Conservation (phyloP, 2,113 vertebrate genomes). For the Lipotes vexillifer region DNA sequence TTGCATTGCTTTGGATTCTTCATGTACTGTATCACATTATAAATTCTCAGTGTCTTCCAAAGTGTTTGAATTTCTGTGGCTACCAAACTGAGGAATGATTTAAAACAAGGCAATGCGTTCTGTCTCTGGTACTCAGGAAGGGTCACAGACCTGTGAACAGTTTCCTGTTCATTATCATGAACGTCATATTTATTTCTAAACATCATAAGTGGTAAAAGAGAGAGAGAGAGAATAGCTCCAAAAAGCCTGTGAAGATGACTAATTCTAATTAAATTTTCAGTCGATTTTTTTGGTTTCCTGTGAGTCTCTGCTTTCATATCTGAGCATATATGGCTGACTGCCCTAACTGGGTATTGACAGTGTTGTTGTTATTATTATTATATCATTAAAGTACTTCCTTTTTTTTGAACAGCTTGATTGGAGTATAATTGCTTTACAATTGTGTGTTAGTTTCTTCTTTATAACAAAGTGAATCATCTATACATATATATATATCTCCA, state of each 20-base stretch:
- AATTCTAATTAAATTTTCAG: background rate
- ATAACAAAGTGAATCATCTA: no score
- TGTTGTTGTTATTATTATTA: background rate
- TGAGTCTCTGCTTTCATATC: background rate
- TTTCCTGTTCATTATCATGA: conserved; percentile 65
- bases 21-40: background rate
- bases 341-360: background rate
- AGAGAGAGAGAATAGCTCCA: background rate
- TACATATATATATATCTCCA: no score
- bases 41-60: background rate
- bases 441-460: no score
- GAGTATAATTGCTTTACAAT: no score
- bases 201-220: background rate
- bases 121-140: background rate
- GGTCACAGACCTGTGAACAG: background rate
- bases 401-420: background rate
- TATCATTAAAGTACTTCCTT: background rate
- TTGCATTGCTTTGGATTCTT: conserved; percentile 13
- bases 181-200: conserved; percentile 61
- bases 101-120: conserved; percentile 23
- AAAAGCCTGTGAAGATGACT: background rate
- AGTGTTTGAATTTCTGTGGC: conserved; percentile 13
- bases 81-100: conserved; percentile 25
- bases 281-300: background rate
- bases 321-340: background rate